phyloP scores from a whole-genome alignment of 2,797 vertebrate genomes.

The Halcyon badia region DNA sequence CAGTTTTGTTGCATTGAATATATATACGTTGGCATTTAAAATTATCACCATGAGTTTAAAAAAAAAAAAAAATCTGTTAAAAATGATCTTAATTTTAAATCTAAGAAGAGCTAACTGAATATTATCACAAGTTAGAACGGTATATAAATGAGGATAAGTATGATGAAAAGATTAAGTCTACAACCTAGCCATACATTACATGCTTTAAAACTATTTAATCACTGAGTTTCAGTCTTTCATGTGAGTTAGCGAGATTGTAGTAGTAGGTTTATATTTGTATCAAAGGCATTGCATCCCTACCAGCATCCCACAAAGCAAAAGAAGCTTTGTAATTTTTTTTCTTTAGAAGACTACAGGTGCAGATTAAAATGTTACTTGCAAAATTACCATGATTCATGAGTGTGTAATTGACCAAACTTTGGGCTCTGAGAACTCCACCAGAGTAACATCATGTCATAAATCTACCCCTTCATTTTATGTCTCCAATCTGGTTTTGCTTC shows the following conservation, averaged over 20 bases:
- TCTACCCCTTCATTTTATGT: not conserved
- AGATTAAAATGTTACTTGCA: not conserved
- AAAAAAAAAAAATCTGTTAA: not conserved
- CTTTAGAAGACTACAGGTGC: not conserved
- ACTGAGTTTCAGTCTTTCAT: not conserved
- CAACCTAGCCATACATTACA: not conserved
- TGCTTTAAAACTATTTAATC: not conserved
- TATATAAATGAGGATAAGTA: conserved; percentile 1
- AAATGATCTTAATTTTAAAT: not conserved
- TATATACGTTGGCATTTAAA: not conserved
- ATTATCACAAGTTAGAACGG: not conserved
- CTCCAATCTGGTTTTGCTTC: not conserved
- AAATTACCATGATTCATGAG: not conserved
- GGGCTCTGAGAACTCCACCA: not conserved
- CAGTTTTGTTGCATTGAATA: not conserved
- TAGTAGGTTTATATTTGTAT: not conserved
- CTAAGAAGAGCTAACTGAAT: not conserved
- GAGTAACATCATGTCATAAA: not conserved
- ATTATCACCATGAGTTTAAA: accelerated
- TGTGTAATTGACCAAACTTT: not conserved
- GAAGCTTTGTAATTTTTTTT: not conserved
- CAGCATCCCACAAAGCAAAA: not conserved
- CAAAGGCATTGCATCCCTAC: not conserved
- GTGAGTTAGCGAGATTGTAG: not conserved
- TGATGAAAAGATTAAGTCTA: not conserved